These are phyloP conservation scores for Dicycla oo DNA, from an alignment of 2,888 invertebrate species.

Conservation along the genomic window DNA sequence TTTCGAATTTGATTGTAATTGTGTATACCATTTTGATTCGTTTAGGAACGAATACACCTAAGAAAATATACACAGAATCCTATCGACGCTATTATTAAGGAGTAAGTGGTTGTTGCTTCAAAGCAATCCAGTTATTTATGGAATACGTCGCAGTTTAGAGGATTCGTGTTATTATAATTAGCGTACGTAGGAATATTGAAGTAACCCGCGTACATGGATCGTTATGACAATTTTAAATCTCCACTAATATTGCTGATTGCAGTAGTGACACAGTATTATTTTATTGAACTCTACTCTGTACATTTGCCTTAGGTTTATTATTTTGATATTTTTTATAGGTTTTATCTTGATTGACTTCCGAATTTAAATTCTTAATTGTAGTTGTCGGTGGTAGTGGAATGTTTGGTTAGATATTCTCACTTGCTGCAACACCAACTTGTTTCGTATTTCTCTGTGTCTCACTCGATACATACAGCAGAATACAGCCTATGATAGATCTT, in stretches of 20 bases:
- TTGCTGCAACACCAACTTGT: constrained; percentile 45
- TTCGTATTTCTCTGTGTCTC: constrained; percentile 53
- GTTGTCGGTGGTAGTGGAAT: constrained; percentile 51
- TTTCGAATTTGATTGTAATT: constrained; percentile 42
- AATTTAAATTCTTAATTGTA: constrained; percentile 66
- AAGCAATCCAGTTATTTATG: constrained; percentile 26
- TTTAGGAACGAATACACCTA: too few relatives aligned
- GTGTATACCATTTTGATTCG: constrained; percentile 49
- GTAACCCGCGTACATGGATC: constrained; percentile 58
- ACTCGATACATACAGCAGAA: constrained; percentile 48
- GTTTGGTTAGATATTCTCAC: constrained; percentile 54
- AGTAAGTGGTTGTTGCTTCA: constrained; percentile 29
- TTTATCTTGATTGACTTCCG: constrained; percentile 80
- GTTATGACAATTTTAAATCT: constrained; percentile 69
- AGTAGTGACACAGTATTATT: constrained; percentile 89
- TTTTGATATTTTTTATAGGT: constrained; percentile 81
- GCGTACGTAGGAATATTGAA: constrained; percentile 51
- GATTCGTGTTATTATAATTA: constrained; percentile 36
- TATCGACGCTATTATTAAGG: constrained; percentile 46
- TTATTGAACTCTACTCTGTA: constrained; percentile 86
- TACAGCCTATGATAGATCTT: constrained; percentile 81
- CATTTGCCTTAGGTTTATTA: constrained; percentile 84
- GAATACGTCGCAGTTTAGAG: constrained; percentile 25
- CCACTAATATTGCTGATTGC: constrained; percentile 83
- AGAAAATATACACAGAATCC: constrained; percentile 46